Base-by-base conservation (phyloP, 1,140 invertebrate species). In the Zaprionus davidi region DNA sequence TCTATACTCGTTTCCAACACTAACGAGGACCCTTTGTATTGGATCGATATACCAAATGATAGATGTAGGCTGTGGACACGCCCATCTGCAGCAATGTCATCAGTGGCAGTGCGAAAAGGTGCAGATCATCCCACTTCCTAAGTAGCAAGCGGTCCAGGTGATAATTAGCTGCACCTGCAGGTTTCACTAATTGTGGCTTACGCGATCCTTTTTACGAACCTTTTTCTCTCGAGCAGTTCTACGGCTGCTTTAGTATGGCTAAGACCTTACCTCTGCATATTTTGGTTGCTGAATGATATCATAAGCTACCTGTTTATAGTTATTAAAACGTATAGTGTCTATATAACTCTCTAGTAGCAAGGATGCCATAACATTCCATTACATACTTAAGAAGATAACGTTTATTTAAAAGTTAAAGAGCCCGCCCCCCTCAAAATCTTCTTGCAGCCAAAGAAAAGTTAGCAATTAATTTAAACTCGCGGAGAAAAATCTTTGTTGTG, bases 401-500 rank as follows among this genome's bases (percentile, higher is more conserved):
- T 46, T 46, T 17, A 46, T 46, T 17, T 46, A 7, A 9, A 46
- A 46, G 41, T 20, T 46, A 46, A 46, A 17, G 41, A 46, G n/a
- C 2, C 41, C 41, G n/a, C n/a, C 41, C 41, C 41, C 2, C 9
- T 17, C 2, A 46, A 46, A 17, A 9, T 46, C 41, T 46, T 46
- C n/a, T 17, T 46, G 17, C 41, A 3, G 7, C 17, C 41, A 46
- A n/a, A 17, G n/a, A 46, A 46, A 46, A 46, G n/a, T 46, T 46
- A 46, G 41, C 41, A 46, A 46, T 46, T 46, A 46, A 46, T 46
- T 46, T 46, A 46, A 46, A 46, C 15, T 46, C 41, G n/a, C 41
- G 41, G n/a, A 46, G 41, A 51, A 51, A 12, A 51, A 51, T 51
- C 46, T 12, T 51, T 51, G 46, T 51, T 51, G 17, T 51, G 46